Evolutionary conservation across 2,113 vertebrate genomes (phyloP).

Genomic region (Gallinago media): DNA sequence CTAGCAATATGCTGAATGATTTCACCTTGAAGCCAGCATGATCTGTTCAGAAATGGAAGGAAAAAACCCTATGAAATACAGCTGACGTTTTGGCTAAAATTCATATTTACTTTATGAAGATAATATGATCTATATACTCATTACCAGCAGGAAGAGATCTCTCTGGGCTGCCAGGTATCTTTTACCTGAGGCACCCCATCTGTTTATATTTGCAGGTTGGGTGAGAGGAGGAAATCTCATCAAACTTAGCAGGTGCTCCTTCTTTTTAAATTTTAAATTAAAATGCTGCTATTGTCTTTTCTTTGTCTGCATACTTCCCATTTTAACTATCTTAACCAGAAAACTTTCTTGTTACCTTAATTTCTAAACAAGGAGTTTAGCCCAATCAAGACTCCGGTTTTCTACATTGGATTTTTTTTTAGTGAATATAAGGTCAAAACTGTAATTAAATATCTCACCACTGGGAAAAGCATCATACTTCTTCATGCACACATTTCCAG

Average conservation of each 20-base stretch:
- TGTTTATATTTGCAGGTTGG: conserved; percentile 49
- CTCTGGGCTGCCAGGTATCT: conserved; percentile 36
- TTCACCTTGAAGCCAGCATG: background rate
- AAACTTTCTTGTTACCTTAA: background rate
- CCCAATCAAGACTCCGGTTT: background rate
- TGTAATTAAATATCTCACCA: conserved; percentile 48
- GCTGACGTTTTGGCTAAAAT: conserved; percentile 25
- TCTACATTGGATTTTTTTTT: background rate
- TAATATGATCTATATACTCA: conserved; percentile 37
- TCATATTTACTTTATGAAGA: conserved; percentile 46
- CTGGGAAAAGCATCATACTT: conserved; percentile 45
- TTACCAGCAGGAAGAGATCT: conserved; percentile 43
- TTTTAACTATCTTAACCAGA: conserved; percentile 25
- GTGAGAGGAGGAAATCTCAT: conserved; percentile 60
- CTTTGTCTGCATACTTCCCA: background rate
- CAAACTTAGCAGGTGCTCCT: conserved; percentile 61
- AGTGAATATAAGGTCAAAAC: conserved; percentile 44
- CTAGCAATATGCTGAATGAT: background rate
- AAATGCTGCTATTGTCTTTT: conserved; percentile 50
- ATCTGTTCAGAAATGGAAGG: background rate
- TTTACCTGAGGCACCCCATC: conserved; percentile 61
- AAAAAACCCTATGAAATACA: background rate
- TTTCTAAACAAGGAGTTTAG: background rate
- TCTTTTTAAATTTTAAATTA: background rate
- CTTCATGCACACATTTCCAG: conserved; percentile 13